Evolutionary conservation across 2,888 invertebrate genomes (phyloP).

Genomic region (Mythimna loreyi): DNA sequence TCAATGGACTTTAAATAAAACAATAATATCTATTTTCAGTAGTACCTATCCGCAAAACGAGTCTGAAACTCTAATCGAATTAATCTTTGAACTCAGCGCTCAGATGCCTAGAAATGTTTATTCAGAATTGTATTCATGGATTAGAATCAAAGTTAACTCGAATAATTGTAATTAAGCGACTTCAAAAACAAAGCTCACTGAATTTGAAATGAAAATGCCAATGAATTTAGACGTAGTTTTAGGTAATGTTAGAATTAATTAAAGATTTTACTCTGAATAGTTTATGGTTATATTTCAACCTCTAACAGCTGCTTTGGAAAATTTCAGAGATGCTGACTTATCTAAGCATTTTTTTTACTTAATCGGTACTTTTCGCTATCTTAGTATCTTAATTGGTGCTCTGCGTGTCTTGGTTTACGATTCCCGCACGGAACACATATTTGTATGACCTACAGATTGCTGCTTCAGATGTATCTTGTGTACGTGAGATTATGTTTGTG

Average conservation of each 20-base stretch:
- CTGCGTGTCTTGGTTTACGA: no score
- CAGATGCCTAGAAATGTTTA: conserved; percentile 11
- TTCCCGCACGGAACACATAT: no score
- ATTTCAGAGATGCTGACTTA: background rate
- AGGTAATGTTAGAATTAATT: conserved; percentile 1
- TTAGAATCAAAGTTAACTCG: conserved; percentile 29
- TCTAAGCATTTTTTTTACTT: no score
- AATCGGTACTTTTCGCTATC: no score
- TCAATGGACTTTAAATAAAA: background rate
- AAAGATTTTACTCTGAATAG: conserved; percentile 2
- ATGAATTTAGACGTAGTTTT: conserved; percentile 14
- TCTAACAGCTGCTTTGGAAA: background rate
- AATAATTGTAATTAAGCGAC: conserved; percentile 37
- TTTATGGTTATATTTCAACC: background rate
- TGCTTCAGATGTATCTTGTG: no score
- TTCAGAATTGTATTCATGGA: conserved; percentile 10
- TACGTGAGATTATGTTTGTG: no score
- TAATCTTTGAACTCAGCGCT: conserved; percentile 11
- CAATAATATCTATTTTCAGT: background rate
- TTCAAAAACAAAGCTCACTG: conserved; percentile 10
- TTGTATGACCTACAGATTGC: no score
- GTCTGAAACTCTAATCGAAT: conserved; percentile 14
- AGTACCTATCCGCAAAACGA: conserved; percentile 10
- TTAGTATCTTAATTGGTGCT: no score
- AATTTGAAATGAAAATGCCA: conserved; percentile 31